phyloP scores from a whole-genome alignment of 2,888 invertebrate genomes.

The Noctua janthina region DNA sequence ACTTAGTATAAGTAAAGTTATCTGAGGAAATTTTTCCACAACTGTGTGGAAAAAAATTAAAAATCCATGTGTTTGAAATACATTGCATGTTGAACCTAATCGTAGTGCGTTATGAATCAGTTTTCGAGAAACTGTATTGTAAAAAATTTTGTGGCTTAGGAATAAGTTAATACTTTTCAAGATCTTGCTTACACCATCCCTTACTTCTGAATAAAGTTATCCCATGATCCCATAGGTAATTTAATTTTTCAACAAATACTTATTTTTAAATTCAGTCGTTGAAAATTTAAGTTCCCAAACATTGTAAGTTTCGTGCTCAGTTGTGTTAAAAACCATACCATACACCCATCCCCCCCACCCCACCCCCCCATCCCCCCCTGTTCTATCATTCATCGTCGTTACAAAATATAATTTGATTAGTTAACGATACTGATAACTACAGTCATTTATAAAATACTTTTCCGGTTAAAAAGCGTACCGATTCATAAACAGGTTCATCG shows the following conservation, averaged over 20 bases:
- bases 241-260: not conserved
- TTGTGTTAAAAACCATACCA: not conserved
- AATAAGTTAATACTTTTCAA: not conserved
- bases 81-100: too few species aligned
- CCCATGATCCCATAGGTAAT: not conserved
- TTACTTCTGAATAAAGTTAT: not conserved
- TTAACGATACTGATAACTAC: constrained; percentile 16
- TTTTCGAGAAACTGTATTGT: too few species aligned
- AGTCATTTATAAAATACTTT: constrained; percentile 23
- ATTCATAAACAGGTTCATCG: constrained; percentile 25
- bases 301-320: not conserved
- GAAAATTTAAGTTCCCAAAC: not conserved
- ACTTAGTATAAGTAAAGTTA: too few species aligned
- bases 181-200: not conserved
- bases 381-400: not conserved
- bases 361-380: too few species aligned
- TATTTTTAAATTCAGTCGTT: not conserved
- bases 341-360: not conserved
- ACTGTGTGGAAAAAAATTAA: too few species aligned
- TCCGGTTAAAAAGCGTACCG: constrained; percentile 27
- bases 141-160: not conserved
- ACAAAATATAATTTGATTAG: constrained; percentile 11
- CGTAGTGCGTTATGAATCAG: too few species aligned
- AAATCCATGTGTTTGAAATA: too few species aligned
- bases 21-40: too few species aligned